Evolutionary conservation across 1,140 invertebrate species (phyloP).

Genomic region (Reticulitermes speratus): DNA sequence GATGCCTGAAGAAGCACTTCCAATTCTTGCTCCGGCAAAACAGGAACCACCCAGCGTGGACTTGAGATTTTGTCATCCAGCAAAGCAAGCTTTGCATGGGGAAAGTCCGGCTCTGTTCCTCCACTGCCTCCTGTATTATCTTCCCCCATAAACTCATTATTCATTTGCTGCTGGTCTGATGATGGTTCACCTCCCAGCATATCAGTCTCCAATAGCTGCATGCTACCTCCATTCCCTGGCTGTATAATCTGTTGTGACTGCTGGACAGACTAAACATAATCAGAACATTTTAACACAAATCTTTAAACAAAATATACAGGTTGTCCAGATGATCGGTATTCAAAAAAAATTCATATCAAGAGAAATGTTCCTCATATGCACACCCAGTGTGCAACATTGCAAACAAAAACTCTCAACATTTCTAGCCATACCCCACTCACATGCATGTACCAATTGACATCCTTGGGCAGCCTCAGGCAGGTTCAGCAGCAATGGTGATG

Average conservation of each 20-base stretch:
- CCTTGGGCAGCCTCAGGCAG: no score
- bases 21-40: constrained; percentile 92
- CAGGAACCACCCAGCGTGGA: constrained; percentile 95
- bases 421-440: no score
- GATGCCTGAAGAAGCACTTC: constrained; percentile 88
- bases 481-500: no score
- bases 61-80: constrained; percentile 94
- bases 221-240: background rate
- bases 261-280: background rate
- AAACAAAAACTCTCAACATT: no score
- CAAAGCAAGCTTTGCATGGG: constrained; percentile 77
- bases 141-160: background rate
- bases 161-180: constrained; percentile 7
- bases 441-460: no score
- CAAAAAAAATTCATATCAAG: no score
- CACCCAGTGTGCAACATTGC: no score
- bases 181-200: constrained; percentile 7
- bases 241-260: constrained; percentile 15
- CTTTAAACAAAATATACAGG: no score
- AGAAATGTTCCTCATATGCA: no score
- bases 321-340: no score
- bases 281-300: background rate
- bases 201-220: constrained; percentile 8
- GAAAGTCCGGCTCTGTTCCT: constrained; percentile 70
- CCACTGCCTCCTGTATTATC: background rate